phyloP scores from a whole-genome alignment of 1,140 invertebrate species.

The Uloborus diversus region DNA sequence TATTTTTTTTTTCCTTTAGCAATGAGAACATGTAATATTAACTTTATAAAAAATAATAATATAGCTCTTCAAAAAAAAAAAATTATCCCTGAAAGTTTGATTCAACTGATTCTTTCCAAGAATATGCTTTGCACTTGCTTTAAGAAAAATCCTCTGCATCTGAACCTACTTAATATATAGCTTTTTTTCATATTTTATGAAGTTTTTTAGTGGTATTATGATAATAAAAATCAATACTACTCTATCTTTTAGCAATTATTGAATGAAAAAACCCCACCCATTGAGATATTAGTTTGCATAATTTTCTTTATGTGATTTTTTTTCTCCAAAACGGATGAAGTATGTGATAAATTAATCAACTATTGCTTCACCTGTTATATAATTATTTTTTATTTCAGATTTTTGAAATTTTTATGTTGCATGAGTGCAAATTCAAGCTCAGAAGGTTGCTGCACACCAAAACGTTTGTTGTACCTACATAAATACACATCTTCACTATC shows the following conservation, averaged over 20 bases:
- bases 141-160: too few relatives aligned
- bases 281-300: neutral
- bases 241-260: neutral
- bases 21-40: too few relatives aligned
- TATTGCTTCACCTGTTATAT: too few relatives aligned
- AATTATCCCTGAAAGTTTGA: too few relatives aligned
- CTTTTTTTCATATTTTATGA: too few relatives aligned
- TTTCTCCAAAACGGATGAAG: neutral
- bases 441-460: neutral
- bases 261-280: neutral
- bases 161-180: too few relatives aligned
- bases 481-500: neutral
- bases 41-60: too few relatives aligned
- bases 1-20: too few relatives aligned
- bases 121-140: too few relatives aligned
- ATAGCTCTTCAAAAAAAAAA: too few relatives aligned
- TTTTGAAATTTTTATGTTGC: constrained; percentile 25
- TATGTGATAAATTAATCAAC: neutral
- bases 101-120: too few relatives aligned
- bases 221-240: neutral
- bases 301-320: neutral
- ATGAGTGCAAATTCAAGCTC: neutral
- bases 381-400: constrained; percentile 12
- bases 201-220: neutral
- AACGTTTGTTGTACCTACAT: constrained; percentile 16